Evolutionary conservation across 2,113 vertebrate genomes (phyloP), one percentile per base, ranked within the genome.

Genomic region (Ceratotherium simum): DNA sequence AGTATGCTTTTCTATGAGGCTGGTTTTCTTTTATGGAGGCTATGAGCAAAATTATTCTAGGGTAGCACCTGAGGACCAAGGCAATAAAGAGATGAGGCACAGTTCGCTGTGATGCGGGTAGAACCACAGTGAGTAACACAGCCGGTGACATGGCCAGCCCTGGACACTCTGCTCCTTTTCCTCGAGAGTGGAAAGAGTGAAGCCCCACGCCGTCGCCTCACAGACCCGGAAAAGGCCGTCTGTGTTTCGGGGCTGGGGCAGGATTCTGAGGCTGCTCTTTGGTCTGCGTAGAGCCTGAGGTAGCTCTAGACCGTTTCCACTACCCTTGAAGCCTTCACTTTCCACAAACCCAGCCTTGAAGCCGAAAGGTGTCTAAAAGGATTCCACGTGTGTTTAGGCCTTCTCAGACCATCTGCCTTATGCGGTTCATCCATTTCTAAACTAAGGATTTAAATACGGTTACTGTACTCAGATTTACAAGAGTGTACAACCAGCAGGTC

Each of bases 391-490:
- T 95, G 64, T 46, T 96, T 95, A 93, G 95, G 76, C 97, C 89
- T 95, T 90, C 83, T 91, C 78, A 96, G 96, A 95, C 78, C 93
- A 65, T 96, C 69, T 93, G 90, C 95, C 82, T 90, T 98, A 91
- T 33, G 91, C 93, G 97, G 82, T 95, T 95, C 8, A n/a, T 87
- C 42, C 92, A 70, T 73, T 87, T 87, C 93, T 91, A 67, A 96
- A 56, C 6, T 3, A 83, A 88, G 86, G 73, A 29, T 78, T 85
- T 48, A 73, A 72, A 65, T 33, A 21, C 2, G 7, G 21, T 17
- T 17, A 36, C 58, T 42, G 39, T 70, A 14, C 27, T 67, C 14
- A 11, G 36, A 79, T 70, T 78, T 51, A 31, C 65, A 93, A 95
- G 90, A 87, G 94, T 91, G 75, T 54, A 27, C 75, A 92, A 93